phyloP scores from a whole-genome alignment of 1,140 invertebrate species.

The Theocolax elegans region DNA sequence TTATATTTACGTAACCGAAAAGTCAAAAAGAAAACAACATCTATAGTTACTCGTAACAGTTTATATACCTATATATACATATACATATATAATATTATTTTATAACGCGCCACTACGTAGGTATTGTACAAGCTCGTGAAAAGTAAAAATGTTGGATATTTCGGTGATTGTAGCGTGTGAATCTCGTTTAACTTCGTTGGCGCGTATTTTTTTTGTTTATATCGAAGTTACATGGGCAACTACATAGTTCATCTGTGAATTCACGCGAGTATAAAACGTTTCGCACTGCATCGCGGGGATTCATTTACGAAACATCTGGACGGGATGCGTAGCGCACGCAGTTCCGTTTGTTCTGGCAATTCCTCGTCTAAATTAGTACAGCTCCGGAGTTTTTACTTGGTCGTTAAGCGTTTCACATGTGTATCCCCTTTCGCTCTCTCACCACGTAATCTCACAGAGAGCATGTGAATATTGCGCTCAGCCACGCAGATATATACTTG shows the following conservation, averaged over 20 bases:
- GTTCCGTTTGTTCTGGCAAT: slow-evolving; percentile 65
- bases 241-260: too few species aligned
- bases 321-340: slow-evolving; percentile 60
- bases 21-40: too few species aligned
- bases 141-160: too few species aligned
- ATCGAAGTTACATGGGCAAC: too few species aligned
- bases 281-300: slow-evolving; percentile 46
- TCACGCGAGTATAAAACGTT: slow-evolving; percentile 26
- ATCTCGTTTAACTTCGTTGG: too few species aligned
- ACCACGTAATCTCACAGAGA: slow-evolving; percentile 45
- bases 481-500: neutral
- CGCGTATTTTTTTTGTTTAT: too few species aligned
- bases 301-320: slow-evolving; percentile 63
- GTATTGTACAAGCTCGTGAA: too few species aligned
- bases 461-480: slow-evolving; percentile 25
- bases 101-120: too few species aligned
- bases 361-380: slow-evolving; percentile 62
- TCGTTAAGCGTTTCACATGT: slow-evolving; percentile 62
- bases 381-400: slow-evolving; percentile 58
- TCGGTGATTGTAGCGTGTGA: too few species aligned
- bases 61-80: too few species aligned
- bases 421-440: slow-evolving; percentile 44
- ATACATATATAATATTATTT: too few species aligned
- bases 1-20: slow-evolving; percentile 15
- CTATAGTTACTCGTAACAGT: too few species aligned